phyloP scores from a whole-genome alignment of 2,888 invertebrate genomes.

The Exephanes ischioxanthus region DNA sequence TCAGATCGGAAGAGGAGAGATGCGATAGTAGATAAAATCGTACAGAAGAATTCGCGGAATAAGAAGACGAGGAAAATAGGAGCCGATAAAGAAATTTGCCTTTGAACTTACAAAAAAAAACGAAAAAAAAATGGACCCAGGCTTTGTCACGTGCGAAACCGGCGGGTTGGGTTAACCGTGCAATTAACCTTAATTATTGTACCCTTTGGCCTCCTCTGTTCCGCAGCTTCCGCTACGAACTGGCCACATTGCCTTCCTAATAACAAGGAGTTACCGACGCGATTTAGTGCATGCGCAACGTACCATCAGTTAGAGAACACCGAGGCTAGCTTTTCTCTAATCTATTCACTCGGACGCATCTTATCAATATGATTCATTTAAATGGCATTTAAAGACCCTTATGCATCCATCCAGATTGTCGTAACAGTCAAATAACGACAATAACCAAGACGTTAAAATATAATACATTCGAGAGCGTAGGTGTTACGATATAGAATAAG shows the following conservation, averaged over 20 bases:
- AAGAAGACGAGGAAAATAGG: too few species aligned
- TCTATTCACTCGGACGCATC: not conserved
- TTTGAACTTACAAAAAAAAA: conserved; percentile 18
- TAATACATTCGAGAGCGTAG: not conserved
- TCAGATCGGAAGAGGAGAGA: conserved; percentile 12
- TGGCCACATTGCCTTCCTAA: conserved; percentile 9
- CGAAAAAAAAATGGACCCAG: not conserved
- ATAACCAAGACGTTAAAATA: not conserved
- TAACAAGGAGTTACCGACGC: conserved; percentile 1
- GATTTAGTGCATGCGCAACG: not conserved
- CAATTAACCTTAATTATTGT: conserved; percentile 74
- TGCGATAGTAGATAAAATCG: too few species aligned
- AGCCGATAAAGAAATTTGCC: conserved; percentile 18
- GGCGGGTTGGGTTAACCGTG: conserved; percentile 70
- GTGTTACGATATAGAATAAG: not conserved
- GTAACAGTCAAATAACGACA: not conserved
- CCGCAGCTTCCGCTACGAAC: conserved; percentile 22
- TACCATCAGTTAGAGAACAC: not conserved
- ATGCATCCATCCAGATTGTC: not conserved
- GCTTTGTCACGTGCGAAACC: conserved; percentile 27
- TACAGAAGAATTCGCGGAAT: too few species aligned
- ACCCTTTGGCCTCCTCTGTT: conserved; percentile 50
- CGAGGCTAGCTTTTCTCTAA: not conserved
- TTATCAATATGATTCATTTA: not conserved
- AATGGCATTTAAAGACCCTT: not conserved